A percentile compares a stretch with the other conserved stretches of the same genome.
phyloP scores from a whole-genome alignment of 2,888 invertebrate species.

The Therioaphis trifolii region DNA sequence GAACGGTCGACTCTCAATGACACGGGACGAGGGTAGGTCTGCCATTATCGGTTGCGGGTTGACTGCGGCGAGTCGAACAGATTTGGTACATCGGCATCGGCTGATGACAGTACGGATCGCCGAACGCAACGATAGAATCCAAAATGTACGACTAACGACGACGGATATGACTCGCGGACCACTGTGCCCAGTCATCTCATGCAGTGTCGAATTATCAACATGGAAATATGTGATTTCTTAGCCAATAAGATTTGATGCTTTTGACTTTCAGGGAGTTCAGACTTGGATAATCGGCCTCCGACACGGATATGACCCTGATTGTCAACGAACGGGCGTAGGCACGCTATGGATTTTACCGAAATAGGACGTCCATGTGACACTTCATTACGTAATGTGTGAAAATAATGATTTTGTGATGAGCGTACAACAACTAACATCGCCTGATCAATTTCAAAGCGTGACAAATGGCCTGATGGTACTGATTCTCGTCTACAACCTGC shows the following conservation, averaged over 20 bases:
- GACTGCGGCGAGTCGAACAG: no score
- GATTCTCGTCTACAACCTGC: not conserved
- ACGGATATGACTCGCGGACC: no score
- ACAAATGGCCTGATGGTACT: not conserved
- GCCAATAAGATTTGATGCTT: conserved; percentile 3
- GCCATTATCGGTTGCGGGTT: no score
- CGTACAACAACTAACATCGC: not conserved
- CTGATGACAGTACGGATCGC: no score
- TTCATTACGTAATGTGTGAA: not conserved
- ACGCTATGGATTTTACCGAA: not conserved
- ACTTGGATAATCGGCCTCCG: not conserved
- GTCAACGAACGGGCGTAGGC: conserved; percentile 1
- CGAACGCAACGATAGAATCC: no score
- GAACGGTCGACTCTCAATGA: no score
- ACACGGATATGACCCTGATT: not conserved
- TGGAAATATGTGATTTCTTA: not conserved
- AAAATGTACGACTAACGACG: no score
- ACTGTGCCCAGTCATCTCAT: no score
- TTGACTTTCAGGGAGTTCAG: not conserved
- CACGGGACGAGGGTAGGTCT: no score
- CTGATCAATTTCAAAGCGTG: not conserved
- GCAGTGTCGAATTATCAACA: conserved; percentile 24
- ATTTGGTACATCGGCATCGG: no score
- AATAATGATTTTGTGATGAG: not conserved
- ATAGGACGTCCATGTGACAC: not conserved